Evolutionary conservation across 2,888 invertebrate genomes (phyloP).

Genomic region (Thereva unica): DNA sequence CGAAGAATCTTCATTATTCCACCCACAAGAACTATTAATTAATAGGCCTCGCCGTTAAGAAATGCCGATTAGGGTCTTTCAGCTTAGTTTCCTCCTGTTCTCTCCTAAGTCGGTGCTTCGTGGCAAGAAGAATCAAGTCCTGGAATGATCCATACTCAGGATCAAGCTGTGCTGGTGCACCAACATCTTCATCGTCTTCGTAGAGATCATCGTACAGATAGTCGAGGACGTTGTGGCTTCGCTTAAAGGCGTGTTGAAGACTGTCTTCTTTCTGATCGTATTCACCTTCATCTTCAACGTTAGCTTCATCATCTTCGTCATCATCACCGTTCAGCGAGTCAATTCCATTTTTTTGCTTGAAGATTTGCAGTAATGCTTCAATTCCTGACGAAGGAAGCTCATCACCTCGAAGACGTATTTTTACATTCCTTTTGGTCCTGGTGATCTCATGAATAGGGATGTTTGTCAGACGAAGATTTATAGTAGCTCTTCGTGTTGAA

Average conservation of each 20-base stretch:
- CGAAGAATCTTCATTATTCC: too few relatives aligned
- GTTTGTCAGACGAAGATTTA: constrained; percentile 21
- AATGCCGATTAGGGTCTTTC: neutral
- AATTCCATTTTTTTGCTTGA: neutral
- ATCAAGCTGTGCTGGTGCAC: neutral
- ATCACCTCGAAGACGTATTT: constrained; percentile 10
- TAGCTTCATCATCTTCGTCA: constrained; percentile 3
- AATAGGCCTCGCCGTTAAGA: too few relatives aligned
- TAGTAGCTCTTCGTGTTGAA: neutral
- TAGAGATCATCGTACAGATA: constrained; percentile 21
- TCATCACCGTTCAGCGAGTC: neutral
- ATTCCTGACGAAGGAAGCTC: constrained; percentile 3
- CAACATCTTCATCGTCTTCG: neutral
- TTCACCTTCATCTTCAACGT: constrained; percentile 11
- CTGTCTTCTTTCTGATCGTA: neutral
- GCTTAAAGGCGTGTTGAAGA: neutral
- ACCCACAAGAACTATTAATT: too few relatives aligned
- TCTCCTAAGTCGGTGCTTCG: constrained; percentile 1
- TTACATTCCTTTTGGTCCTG: constrained; percentile 15
- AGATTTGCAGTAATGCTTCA: constrained; percentile 17
- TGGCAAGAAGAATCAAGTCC: constrained; percentile 25
- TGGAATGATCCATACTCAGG: constrained; percentile 21
- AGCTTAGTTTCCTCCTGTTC: constrained; percentile 21
- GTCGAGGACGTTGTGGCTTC: neutral
- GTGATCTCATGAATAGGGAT: constrained; percentile 16